These are phyloP conservation scores for Brachirus orientalis DNA, from an alignment of 2,113 vertebrate species.

Conservation along the genomic window DNA sequence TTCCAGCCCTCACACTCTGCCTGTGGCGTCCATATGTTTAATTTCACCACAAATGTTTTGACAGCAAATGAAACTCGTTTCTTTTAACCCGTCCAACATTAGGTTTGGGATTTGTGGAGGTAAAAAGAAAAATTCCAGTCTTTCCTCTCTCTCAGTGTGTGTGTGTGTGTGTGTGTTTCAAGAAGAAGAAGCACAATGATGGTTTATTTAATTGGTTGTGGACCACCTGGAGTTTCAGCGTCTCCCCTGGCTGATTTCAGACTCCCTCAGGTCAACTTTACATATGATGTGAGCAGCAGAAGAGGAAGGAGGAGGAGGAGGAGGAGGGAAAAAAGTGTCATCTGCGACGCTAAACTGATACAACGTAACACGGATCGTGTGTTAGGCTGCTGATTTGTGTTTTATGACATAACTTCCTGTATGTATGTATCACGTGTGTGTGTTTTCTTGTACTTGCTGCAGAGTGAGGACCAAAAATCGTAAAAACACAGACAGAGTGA, in stretches of 20 bases:
- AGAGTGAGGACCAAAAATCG: too few species aligned
- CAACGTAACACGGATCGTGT: slow-evolving; percentile 18
- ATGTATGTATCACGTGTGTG: too few species aligned
- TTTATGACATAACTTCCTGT: slow-evolving; percentile 8
- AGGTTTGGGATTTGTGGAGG: slow-evolving; percentile 20
- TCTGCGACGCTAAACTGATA: slow-evolving; percentile 45
- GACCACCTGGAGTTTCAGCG: slow-evolving; percentile 71
- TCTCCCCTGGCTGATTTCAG: slow-evolving; percentile 71
- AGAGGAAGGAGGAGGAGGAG: slow-evolving; percentile 6
- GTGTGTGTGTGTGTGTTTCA: slow-evolving; percentile 46
- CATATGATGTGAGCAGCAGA: slow-evolving; percentile 45
- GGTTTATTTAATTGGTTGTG: slow-evolving; percentile 76
- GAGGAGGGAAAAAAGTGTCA: slow-evolving; percentile 31
- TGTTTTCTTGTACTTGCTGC: too few species aligned
- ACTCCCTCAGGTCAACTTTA: slow-evolving; percentile 56
- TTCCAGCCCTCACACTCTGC: slow-evolving; percentile 72
- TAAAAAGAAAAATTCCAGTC: slow-evolving; percentile 14
- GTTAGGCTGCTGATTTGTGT: slow-evolving; percentile 20
- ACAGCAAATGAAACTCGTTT: slow-evolving; percentile 73
- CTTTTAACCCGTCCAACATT: slow-evolving; percentile 25
- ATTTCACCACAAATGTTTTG: slow-evolving; percentile 78
- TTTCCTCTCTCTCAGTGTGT: slow-evolving; percentile 11
- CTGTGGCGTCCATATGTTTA: slow-evolving; percentile 80
- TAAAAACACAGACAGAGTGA: too few species aligned
- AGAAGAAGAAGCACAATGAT: slow-evolving; percentile 62